phyloP scores from a whole-genome alignment of 2,113 vertebrate genomes.

The Mobula hypostoma region DNA sequence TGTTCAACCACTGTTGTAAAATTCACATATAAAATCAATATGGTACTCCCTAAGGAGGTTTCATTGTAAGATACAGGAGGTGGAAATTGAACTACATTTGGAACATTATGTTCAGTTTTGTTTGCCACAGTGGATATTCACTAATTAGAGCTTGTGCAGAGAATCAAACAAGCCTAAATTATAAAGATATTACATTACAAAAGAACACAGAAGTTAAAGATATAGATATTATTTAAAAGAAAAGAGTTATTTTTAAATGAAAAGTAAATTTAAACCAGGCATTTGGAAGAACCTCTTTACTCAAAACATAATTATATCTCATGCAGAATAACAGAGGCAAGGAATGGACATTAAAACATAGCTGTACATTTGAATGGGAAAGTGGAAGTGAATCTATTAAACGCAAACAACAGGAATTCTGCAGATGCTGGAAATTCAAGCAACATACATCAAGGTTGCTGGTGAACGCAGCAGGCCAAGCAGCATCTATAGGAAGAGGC shows the following conservation, averaged over 20 bases:
- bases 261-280: no score
- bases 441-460: no score
- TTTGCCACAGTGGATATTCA: background rate
- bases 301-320: background rate
- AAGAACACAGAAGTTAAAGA: background rate
- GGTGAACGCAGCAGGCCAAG: no score
- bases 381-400: no score
- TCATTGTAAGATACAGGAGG: background rate
- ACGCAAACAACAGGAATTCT: no score
- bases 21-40: background rate
- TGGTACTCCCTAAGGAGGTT: background rate
- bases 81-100: background rate
- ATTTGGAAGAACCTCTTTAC: no score
- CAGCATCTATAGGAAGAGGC: no score
- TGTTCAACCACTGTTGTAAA: background rate
- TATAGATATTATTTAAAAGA: background rate
- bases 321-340: background rate
- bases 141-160: background rate
- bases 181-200: background rate
- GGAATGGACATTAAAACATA: background rate
- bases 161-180: background rate
- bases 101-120: background rate
- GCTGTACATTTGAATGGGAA: background rate
- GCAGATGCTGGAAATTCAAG: no score
- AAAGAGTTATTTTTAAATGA: no score